These are phyloP conservation scores for Pogonus chalceus DNA, from an alignment of 1,140 invertebrate genomes.

Conservation along the genomic window DNA sequence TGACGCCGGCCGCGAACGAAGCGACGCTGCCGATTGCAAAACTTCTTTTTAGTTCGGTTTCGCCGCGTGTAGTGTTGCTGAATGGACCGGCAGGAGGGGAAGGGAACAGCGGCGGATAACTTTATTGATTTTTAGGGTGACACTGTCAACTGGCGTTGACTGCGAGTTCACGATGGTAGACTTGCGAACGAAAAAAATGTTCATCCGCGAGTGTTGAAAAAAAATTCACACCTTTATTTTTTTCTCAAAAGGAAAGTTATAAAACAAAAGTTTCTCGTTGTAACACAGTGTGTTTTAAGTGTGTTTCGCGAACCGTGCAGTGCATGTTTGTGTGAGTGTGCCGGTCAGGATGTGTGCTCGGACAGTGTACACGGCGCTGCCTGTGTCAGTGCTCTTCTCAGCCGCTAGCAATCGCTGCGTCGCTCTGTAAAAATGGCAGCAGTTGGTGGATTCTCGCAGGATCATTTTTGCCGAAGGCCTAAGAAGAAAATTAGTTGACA, in stretches of 20 bases:
- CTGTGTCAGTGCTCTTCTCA: conserved; percentile 28
- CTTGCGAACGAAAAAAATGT: conserved; percentile 39
- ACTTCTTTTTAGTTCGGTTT: conserved; percentile 9
- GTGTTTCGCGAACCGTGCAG: conserved; percentile 11
- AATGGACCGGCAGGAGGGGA: conserved; percentile 30
- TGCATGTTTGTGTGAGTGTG: conserved; percentile 14
- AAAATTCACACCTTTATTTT: conserved; percentile 12
- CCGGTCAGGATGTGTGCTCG: conserved; percentile 31
- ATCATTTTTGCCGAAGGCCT: conserved; percentile 38
- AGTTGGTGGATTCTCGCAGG: conserved; percentile 31
- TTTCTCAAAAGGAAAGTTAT: conserved; percentile 1
- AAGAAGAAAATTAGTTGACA: conserved; percentile 46
- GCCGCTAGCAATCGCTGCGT: conserved; percentile 23
- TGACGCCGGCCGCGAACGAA: conserved; percentile 11
- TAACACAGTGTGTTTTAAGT: conserved; percentile 17
- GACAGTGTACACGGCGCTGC: conserved; percentile 26
- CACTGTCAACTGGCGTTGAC: conserved; percentile 45
- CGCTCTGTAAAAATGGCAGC: conserved; percentile 41
- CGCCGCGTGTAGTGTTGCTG: conserved; percentile 12
- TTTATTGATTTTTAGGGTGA: conserved; percentile 59
- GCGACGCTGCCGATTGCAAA: conserved; percentile 17
- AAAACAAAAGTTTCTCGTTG: conserved; percentile 11
- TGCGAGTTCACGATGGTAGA: conserved; percentile 38
- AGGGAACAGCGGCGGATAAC: conserved; percentile 42
- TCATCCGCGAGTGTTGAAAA: conserved; percentile 25